Conservation (phyloP, 2,888 invertebrate species). For the Machimus atricapillus region DNA sequence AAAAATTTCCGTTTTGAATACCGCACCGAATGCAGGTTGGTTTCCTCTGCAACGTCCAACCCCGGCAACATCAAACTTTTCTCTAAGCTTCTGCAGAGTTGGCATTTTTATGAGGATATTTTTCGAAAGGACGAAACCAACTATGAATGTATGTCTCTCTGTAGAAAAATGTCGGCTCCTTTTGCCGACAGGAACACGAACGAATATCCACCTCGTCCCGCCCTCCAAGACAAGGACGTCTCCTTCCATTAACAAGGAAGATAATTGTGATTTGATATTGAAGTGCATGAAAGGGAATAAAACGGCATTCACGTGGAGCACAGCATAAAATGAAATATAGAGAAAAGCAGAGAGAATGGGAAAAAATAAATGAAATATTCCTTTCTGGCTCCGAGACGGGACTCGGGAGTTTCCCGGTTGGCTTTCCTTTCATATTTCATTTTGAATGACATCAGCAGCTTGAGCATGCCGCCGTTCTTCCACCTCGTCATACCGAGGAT, state of each 20-base stretch:
- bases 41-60: background rate
- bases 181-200: background rate
- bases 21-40: background rate
- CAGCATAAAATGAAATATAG: background rate
- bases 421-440: background rate
- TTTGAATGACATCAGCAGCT: background rate
- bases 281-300: background rate
- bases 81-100: background rate
- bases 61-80: background rate
- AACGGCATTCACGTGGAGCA: background rate
- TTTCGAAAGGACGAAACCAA: background rate
- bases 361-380: background rate
- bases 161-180: background rate
- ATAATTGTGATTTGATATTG: slow-evolving; percentile 28
- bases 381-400: background rate
- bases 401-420: background rate
- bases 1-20: background rate
- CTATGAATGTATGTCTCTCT: background rate
- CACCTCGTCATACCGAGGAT: background rate
- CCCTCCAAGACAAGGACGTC: background rate
- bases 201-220: background rate
- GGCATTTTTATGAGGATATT: background rate
- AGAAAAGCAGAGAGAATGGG: background rate
- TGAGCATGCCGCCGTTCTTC: background rate
- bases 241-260: background rate